Conservation (phyloP, 1,140 invertebrate genomes). For the Leguminivora glycinivorella region DNA sequence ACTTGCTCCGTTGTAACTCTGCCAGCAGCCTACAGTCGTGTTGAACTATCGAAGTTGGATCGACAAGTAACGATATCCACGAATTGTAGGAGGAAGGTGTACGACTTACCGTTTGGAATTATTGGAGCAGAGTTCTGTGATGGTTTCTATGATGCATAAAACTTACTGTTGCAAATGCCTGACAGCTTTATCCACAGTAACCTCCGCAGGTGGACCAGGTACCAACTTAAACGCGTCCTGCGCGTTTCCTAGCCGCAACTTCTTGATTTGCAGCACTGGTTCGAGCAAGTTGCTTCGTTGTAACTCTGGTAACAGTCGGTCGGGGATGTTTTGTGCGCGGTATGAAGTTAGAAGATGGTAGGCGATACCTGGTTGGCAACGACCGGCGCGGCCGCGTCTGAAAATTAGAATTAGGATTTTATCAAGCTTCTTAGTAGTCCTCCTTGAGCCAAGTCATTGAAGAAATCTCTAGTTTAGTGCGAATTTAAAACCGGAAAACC, state of each 20-base stretch:
- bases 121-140: too few relatives aligned
- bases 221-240: slow-evolving; percentile 83
- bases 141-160: too few relatives aligned
- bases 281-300: slow-evolving; percentile 82
- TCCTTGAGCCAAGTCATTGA: too few relatives aligned
- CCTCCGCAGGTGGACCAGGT: slow-evolving; percentile 84
- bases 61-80: too few relatives aligned
- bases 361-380: slow-evolving; percentile 87
- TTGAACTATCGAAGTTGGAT: too few relatives aligned
- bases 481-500: too few relatives aligned
- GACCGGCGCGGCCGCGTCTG: slow-evolving; percentile 86
- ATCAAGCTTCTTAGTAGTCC: background rate
- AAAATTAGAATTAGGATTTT: slow-evolving; percentile 23
- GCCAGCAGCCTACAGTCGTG: too few relatives aligned
- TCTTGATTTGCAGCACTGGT: slow-evolving; percentile 82
- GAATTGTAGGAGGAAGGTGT: too few relatives aligned
- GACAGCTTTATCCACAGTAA: slow-evolving; percentile 83
- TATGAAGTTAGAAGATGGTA: slow-evolving; percentile 85
- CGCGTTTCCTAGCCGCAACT: slow-evolving; percentile 85
- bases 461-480: background rate
- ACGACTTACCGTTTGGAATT: too few relatives aligned
- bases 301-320: slow-evolving; percentile 82
- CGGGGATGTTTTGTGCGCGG: slow-evolving; percentile 65
- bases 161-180: slow-evolving; percentile 72
- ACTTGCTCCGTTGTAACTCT: too few relatives aligned